Evolutionary conservation across 2,113 vertebrate genomes (phyloP).

Genomic region (Lepus americanus): DNA sequence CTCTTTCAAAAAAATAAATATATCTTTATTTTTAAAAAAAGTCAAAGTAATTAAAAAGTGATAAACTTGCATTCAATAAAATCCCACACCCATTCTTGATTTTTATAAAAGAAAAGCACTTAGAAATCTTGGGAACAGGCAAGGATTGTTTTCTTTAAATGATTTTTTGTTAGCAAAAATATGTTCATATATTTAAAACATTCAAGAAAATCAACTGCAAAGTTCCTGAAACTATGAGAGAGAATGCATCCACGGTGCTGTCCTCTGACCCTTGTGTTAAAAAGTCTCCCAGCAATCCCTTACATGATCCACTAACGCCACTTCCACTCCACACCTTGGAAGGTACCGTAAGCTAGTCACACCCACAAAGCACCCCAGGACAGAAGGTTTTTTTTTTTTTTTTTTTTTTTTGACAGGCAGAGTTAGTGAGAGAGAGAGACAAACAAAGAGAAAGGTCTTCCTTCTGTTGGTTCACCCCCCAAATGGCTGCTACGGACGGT

Average conservation of each 20-base stretch:
- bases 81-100: background rate
- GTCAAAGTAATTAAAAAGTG: no score
- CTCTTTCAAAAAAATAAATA: no score
- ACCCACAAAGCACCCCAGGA: background rate
- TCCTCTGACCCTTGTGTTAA: background rate
- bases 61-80: background rate
- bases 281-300: background rate
- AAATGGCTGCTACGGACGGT: no score
- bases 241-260: background rate
- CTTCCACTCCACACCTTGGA: background rate
- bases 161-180: background rate
- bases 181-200: background rate
- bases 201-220: background rate
- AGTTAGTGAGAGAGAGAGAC: no score
- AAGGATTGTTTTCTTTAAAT: background rate
- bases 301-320: background rate
- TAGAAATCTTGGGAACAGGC: background rate
- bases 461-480: no score
- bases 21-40: no score
- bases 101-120: constrained; percentile 1
- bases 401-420: no score
- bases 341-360: background rate
- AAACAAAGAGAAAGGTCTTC: no score
- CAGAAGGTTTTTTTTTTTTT: background rate
- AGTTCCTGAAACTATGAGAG: background rate